phyloP scores from a whole-genome alignment of 64 coral and sea anemone genomes.

The Cladopsammia gracilis region DNA sequence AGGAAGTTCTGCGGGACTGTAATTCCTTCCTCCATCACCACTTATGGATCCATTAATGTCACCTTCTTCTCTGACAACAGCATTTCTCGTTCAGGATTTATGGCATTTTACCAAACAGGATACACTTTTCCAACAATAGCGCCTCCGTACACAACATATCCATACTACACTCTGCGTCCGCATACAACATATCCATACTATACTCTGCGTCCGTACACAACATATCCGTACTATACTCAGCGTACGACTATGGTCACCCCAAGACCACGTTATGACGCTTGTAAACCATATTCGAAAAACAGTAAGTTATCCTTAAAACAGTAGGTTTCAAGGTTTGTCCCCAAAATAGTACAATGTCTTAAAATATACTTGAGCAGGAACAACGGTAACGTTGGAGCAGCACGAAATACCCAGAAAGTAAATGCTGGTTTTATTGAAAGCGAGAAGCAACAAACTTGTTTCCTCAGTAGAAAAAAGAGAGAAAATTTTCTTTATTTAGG shows the following conservation, averaged over 20 bases:
- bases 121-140: background rate
- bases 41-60: background rate
- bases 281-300: background rate
- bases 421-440: too few species aligned
- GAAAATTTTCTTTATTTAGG: too few species aligned
- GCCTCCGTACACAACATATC: background rate
- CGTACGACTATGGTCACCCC: background rate
- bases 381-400: too few species aligned
- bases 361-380: too few species aligned
- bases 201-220: background rate
- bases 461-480: too few species aligned
- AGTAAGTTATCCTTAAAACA: background rate
- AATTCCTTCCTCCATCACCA: background rate
- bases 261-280: background rate
- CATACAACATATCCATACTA: background rate
- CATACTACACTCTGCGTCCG: background rate
- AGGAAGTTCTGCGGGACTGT: background rate
- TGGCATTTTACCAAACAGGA: constrained; percentile 19
- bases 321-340: too few species aligned
- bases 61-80: background rate
- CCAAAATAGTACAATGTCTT: too few species aligned
- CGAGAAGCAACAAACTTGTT: too few species aligned
- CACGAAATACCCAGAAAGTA: too few species aligned
- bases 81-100: background rate
- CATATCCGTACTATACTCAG: background rate